These are phyloP conservation scores for Lepus oiostolus DNA, from an alignment of 2,797 vertebrate species.

Conservation along the genomic window DNA sequence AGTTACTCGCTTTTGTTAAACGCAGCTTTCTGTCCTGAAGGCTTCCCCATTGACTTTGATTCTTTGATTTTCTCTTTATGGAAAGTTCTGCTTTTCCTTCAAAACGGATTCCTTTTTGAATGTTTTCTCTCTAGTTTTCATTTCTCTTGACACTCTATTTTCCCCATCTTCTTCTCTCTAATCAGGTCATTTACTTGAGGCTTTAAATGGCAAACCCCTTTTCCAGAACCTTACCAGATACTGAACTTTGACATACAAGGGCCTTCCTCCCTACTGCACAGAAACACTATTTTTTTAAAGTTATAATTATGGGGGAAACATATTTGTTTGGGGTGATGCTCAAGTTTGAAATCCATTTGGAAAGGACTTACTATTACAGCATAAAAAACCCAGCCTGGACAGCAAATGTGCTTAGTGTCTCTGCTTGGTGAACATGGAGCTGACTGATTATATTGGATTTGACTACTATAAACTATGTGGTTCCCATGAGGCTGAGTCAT, in stretches of 20 bases:
- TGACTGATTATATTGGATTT: neutral
- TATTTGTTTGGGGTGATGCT: neutral
- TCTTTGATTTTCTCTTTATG: neutral
- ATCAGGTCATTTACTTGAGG: neutral
- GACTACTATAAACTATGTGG: neutral
- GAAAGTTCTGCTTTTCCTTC: neutral
- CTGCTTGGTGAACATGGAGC: neutral
- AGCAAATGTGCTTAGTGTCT: neutral
- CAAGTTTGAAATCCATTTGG: neutral
- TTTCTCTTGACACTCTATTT: neutral
- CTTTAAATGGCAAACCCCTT: neutral
- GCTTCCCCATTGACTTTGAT: neutral
- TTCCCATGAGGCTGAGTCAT: neutral
- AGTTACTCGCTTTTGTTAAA: neutral
- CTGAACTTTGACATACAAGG: neutral
- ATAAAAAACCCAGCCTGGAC: neutral
- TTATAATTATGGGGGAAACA: neutral
- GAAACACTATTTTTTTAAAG: neutral
- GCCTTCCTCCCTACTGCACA: neutral
- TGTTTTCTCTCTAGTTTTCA: neutral
- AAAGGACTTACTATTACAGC: too few relatives aligned
- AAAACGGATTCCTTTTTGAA: neutral
- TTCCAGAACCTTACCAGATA: neutral
- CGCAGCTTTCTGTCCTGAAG: neutral
- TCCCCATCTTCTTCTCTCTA: neutral